Conservation (phyloP, 1,140 invertebrate species). For the Bombus sylvicola region DNA sequence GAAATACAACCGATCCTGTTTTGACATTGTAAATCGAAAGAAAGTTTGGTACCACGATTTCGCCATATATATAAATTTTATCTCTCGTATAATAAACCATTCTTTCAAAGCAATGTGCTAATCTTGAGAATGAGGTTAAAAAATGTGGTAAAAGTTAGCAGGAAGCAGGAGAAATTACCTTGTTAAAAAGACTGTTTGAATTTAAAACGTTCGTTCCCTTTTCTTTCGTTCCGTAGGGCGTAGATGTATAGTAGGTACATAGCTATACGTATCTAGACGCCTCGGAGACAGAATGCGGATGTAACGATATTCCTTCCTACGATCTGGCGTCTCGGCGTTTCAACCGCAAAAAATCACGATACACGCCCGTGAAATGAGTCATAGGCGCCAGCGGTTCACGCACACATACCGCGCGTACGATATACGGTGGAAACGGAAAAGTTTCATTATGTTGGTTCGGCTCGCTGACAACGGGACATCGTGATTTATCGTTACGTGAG, state of each 20-base stretch:
- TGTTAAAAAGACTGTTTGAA: background rate
- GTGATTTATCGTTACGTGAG: constrained; percentile 59
- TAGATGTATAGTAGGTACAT: background rate
- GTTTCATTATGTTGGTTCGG: constrained; percentile 39
- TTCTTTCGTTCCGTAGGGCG: background rate
- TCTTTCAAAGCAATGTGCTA: too few species aligned
- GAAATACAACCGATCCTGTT: too few species aligned
- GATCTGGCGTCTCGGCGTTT: background rate
- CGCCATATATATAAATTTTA: too few species aligned
- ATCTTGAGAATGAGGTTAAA: too few species aligned
- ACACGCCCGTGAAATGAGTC: constrained; percentile 51
- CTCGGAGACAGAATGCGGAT: constrained; percentile 32
- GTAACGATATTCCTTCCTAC: constrained; percentile 19
- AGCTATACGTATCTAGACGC: background rate
- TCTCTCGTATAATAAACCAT: too few species aligned
- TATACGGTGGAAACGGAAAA: constrained; percentile 30
- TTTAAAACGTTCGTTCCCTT: background rate
- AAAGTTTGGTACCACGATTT: too few species aligned
- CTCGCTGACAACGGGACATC: background rate
- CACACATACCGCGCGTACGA: background rate
- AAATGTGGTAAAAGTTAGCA: background rate
- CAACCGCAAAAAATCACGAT: constrained; percentile 35
- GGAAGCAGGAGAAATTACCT: background rate
- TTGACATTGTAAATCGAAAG: too few species aligned
- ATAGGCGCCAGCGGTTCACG: constrained; percentile 16